These are phyloP conservation scores for Amorpha juglandis DNA, from an alignment of 2,888 invertebrate species.

Conservation along the genomic window DNA sequence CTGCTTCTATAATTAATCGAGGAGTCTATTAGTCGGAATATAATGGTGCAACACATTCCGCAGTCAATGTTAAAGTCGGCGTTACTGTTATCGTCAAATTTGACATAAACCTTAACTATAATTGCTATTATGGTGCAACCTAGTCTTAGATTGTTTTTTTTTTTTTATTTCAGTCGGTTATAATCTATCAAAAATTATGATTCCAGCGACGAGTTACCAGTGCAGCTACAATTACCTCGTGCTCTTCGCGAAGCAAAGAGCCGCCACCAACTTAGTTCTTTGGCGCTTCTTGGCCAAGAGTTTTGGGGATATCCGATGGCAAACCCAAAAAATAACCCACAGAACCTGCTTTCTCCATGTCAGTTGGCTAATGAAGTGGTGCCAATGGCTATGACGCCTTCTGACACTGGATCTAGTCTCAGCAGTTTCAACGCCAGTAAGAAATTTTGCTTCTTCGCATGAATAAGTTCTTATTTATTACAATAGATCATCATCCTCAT, in stretches of 20 bases:
- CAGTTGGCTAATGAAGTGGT: conserved; percentile 67
- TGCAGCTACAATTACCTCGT: conserved; percentile 93
- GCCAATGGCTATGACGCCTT: conserved; percentile 83
- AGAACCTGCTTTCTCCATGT: conserved; percentile 68
- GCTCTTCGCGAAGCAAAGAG: conserved; percentile 94
- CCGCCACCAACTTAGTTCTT: conserved; percentile 94
- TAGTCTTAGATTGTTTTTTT: too few relatives aligned
- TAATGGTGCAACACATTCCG: too few relatives aligned
- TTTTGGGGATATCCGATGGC: conserved; percentile 93
- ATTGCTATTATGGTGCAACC: too few relatives aligned
- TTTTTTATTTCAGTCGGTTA: neutral
- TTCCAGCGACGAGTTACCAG: conserved; percentile 95
- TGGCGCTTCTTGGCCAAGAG: conserved; percentile 95
- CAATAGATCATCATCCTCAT: too few relatives aligned
- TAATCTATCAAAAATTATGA: neutral
- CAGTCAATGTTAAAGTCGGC: too few relatives aligned
- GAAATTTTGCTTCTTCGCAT: conserved; percentile 35
- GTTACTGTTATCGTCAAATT: too few relatives aligned
- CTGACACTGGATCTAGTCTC: conserved; percentile 89
- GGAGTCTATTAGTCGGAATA: too few relatives aligned
- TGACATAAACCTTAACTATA: too few relatives aligned
- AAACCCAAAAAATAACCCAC: conserved; percentile 85
- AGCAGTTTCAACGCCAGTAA: conserved; percentile 88
- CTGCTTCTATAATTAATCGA: too few relatives aligned
- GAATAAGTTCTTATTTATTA: neutral